Base-by-base conservation (phyloP, 2,113 vertebrate genomes). In the Cheilinus undulatus region DNA sequence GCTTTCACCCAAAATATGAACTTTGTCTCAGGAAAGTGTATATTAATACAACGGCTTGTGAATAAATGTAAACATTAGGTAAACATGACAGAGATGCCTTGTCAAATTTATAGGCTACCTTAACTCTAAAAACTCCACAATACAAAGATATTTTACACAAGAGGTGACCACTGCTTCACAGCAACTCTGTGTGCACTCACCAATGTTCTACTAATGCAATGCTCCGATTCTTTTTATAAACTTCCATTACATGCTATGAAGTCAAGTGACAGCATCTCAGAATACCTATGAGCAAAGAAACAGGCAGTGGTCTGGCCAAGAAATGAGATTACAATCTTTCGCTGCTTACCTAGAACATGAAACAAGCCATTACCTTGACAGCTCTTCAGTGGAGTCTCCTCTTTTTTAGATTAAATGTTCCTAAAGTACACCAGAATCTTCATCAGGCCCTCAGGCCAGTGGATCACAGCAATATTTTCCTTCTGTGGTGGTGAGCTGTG, bases 401-500 rank as follows among this genome's bases (percentile, higher is more conserved):
- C 19, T 40, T 19, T 7, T 42, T 60, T 7, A 34, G 32, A 34
- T 7, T 10, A 34, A 34, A 34, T 11, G 32, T 34, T n/a, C n/a
- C n/a, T n/a, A n/a, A n/a, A n/a, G n/a, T 48, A 51, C 12, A 4
- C 9, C 5, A 9, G 14, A 40, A 10, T 42, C 45, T 45, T 26
- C 60, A 50, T 56, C 66, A 24, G 45, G 9, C 48, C 30, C 42
- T 17, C 36, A 11, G 56, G 50, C 23, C 42, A 12, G 13, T 38
- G 70, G 65, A 70, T 62, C 19, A 73, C 30, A 49, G 23, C 60
- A 71, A 62, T 70, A 54, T 53, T 74, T 83, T 78, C 78, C 73
- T 42, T 27, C 48, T 52, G 28, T 65, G 46, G 57, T 28, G 57
- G 43, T 17, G 65, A 83, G 30, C 15, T 45, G n/a, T 32, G 48